These are phyloP conservation scores for Lagopus muta DNA, from an alignment of 2,113 vertebrate species.

Conservation along the genomic window DNA sequence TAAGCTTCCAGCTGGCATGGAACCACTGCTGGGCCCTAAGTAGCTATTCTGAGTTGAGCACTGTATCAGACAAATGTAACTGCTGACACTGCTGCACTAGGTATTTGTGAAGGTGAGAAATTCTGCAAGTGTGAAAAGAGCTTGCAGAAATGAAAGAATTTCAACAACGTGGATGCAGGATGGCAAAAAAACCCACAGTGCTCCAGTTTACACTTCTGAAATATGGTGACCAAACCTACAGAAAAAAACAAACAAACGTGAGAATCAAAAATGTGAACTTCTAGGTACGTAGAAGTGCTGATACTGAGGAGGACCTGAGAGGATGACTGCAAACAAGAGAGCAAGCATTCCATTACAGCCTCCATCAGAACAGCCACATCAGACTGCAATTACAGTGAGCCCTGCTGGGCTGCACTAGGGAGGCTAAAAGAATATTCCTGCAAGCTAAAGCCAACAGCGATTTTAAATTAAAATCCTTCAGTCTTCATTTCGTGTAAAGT, in stretches of 20 bases:
- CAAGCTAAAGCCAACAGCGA: background rate
- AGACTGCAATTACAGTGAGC: background rate
- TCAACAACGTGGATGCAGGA: background rate
- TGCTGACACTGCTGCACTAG: background rate
- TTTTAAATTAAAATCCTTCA: conserved; percentile 7
- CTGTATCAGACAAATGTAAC: background rate
- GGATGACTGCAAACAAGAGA: conserved; percentile 4
- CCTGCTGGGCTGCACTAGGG: background rate
- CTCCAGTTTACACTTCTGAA: background rate
- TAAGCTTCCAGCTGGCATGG: background rate
- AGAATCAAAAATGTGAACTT: conserved; percentile 15
- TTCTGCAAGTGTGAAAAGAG: background rate
- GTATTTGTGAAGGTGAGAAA: background rate
- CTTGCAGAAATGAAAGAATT: background rate
- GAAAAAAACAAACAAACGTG: background rate
- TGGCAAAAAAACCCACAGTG: background rate
- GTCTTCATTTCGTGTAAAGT: background rate
- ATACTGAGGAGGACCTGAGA: background rate
- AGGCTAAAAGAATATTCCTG: background rate
- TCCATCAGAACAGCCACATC: background rate
- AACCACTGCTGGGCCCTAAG: background rate
- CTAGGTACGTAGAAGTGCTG: background rate
- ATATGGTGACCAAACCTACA: background rate
- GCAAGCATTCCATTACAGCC: conserved; percentile 26
- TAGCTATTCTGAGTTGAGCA: background rate